Evolutionary conservation across 2,113 vertebrate genomes (phyloP), one percentile per base, ranked within the genome.

Genomic region (Phalacrocorax carbo): DNA sequence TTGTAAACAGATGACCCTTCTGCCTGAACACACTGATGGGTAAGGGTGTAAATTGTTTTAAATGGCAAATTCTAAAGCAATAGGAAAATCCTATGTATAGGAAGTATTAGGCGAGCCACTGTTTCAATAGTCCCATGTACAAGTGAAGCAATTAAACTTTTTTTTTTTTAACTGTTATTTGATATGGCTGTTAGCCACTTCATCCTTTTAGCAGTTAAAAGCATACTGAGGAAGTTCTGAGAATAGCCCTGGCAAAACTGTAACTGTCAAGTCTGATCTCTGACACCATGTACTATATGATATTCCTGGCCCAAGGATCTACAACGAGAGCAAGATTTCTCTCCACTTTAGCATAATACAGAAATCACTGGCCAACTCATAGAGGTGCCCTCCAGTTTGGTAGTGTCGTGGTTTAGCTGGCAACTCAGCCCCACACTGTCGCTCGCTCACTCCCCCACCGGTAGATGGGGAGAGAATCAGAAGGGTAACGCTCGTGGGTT

Each of bases 321-420:
- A 38, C 38, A 38, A 38, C 2, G 3, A 18, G 10, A 55, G 5
- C 13, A 81, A 57, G 32, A 68, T 34, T 72, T 68, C 49, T 66
- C 38, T 60, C 9, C 0, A 3, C 27, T 84, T 64, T 5, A 60
- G 6, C 3, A 0, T 27, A 38, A 36, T 7, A 25, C 2, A 2
- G 16, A 62, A 62, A 27, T 36, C 25, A 48, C 42, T 19, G 7
- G 18, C 18, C 19, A 61, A 54, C 38, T 48, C 29, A 49, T 0
- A 42, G 15, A 75, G 60, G 5, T 4, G 5, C 46, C 12, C 40
- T 26, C 38, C 25, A 25, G 10, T 51, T 66, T 42, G 38, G 38
- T 38, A 38, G 38, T 38, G 38, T 38, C 38, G 38, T 38, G 38
- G 38, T 38, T 38, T 38, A 38, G 38, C 38, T n/a, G 38, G 38